Evolutionary conservation across 2,797 vertebrate genomes (phyloP).

Genomic region (Delichon dasypus): DNA sequence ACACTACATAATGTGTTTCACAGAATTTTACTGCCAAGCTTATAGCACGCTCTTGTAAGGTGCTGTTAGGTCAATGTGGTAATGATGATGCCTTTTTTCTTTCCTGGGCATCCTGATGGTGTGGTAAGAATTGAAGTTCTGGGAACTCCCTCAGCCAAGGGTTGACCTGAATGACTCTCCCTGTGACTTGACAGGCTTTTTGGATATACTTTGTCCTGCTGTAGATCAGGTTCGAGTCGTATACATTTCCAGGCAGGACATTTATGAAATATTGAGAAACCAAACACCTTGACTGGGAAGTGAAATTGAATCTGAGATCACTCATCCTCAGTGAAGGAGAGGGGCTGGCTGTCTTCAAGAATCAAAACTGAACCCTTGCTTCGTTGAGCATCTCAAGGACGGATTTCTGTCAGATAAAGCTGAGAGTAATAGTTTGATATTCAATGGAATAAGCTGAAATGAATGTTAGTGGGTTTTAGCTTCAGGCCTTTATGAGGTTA

Average conservation of each 20-base stretch:
- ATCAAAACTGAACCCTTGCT: not conserved
- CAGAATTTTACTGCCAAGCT: not conserved
- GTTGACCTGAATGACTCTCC: not conserved
- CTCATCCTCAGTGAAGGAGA: not conserved
- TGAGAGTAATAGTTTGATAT: slow-evolving; percentile 35
- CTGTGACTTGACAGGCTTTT: not conserved
- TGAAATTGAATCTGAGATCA: slow-evolving; percentile 25
- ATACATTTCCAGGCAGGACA: not conserved
- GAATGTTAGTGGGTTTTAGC: slow-evolving; percentile 25
- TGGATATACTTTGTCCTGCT: not conserved
- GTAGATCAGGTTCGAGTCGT: slow-evolving; percentile 11
- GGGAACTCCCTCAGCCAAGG: slow-evolving; percentile 21
- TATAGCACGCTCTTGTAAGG: not conserved
- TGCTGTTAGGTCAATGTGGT: not conserved
- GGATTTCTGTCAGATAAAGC: slow-evolving; percentile 12
- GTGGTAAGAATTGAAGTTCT: not conserved
- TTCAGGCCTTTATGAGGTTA: slow-evolving; percentile 29
- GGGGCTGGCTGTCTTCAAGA: not conserved
- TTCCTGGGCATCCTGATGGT: not conserved
- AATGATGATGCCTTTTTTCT: not conserved
- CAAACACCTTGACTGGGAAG: not conserved
- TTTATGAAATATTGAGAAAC: slow-evolving; percentile 30
- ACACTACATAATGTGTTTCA: not conserved
- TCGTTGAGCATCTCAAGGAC: not conserved
- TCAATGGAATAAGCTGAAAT: slow-evolving; percentile 35